phyloP scores from a whole-genome alignment of 2,113 vertebrate genomes.

The Amia ocellicauda region DNA sequence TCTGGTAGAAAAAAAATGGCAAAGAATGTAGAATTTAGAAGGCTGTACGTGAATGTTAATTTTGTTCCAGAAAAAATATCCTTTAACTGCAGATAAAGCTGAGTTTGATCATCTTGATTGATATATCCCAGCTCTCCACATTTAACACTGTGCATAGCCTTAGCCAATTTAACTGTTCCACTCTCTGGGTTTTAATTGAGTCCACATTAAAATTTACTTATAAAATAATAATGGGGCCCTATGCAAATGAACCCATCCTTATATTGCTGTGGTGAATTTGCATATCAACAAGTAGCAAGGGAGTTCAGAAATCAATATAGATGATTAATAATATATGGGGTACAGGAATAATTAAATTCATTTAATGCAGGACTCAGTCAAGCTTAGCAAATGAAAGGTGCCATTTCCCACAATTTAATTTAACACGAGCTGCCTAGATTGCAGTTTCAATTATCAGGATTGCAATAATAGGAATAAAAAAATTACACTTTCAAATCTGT shows the following conservation, averaged over 20 bases:
- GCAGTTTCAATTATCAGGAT: conserved; percentile 63
- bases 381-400: conserved; percentile 59
- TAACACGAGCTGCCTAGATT: conserved; percentile 57
- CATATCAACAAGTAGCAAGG: conserved; percentile 67
- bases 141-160: conserved; percentile 57
- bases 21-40: no score
- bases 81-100: conserved; percentile 47
- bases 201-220: conserved; percentile 75
- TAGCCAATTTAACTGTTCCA: conserved; percentile 68
- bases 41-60: no score
- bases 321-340: conserved; percentile 76
- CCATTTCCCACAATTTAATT: conserved; percentile 62
- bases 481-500: conserved; percentile 67
- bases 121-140: conserved; percentile 55
- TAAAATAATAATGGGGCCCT: conserved; percentile 73
- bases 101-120: conserved; percentile 68
- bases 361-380: conserved; percentile 65
- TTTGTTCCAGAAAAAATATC: no score
- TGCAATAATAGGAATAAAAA: conserved; percentile 59
- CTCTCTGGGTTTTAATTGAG: conserved; percentile 73
- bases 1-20: no score
- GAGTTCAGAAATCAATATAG: conserved; percentile 79
- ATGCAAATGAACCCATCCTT: conserved; percentile 67
- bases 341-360: conserved; percentile 73
- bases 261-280: conserved; percentile 63